A percentile compares a stretch with the other conserved stretches of the same genome.
phyloP scores from a whole-genome alignment of 2,888 invertebrate species.

The Heteropelma amictum region DNA sequence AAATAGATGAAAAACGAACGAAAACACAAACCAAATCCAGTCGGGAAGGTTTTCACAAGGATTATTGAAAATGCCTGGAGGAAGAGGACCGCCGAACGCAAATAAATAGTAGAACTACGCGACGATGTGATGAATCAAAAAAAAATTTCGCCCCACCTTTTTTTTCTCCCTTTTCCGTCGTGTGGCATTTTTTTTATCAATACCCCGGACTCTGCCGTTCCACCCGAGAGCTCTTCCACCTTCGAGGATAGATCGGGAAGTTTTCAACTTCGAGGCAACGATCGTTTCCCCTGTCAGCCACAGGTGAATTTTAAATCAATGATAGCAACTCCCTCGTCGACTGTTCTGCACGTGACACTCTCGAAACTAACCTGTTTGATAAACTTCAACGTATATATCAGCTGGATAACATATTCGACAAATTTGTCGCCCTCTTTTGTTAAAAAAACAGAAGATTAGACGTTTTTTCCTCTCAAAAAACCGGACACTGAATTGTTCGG shows the following conservation, averaged over 20 bases:
- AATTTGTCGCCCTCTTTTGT: no score
- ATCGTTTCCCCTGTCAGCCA: constrained; percentile 44
- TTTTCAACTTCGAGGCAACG: constrained; percentile 27
- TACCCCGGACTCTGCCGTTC: neutral
- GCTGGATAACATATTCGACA: no score
- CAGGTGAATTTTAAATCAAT: constrained; percentile 54
- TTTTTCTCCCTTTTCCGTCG: constrained; percentile 2
- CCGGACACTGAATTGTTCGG: no score
- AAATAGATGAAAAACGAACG: no score
- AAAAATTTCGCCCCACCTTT: constrained; percentile 26
- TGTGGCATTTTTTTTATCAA: neutral
- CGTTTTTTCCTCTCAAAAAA: no score
- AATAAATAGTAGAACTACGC: constrained; percentile 17
- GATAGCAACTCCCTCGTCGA: constrained; percentile 19
- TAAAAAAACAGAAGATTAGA: no score
- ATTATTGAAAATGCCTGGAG: no score
- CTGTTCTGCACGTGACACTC: constrained; percentile 17
- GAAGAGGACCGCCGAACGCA: no score
- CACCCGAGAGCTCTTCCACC: constrained; percentile 13
- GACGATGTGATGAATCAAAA: constrained; percentile 33
- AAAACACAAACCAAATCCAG: no score
- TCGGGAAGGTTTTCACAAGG: no score
- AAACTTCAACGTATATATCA: neutral
- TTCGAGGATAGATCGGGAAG: constrained; percentile 5
- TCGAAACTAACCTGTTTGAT: neutral